Base-by-base conservation (phyloP, 2,797 vertebrate species). In the Anomalospiza imberbis region DNA sequence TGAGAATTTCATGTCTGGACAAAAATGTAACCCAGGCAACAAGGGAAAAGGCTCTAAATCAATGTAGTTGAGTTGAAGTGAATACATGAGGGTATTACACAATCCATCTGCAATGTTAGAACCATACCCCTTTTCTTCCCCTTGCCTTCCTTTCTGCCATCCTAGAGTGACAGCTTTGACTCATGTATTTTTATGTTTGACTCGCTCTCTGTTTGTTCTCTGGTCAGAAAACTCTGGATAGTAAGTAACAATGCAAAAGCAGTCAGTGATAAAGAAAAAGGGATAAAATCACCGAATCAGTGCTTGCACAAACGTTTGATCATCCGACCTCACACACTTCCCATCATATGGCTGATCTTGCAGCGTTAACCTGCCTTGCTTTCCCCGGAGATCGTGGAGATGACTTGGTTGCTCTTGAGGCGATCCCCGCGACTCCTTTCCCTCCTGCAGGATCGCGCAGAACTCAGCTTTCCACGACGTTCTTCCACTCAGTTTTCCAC, bases 11-110 rank as follows among this genome's bases (percentile, higher is more conserved):
- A 28, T 0, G 22, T 60, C 73, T 93, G 92, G 92, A 86, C 88
- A 96, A 65, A 91, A 90, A 76, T 31, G 93, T 91, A 94, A 91
- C 89, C 89, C 67, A 92, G 89, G 91, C 89, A 94, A 96, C 92
- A 57, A 81, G 77, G 51, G 92, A 93, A 76, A 92, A 91, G 58
- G 10, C 58, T 84, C 73, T 73, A 45, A 36, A 84, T 91, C 32
- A 31, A 15, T 66, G 28, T 60, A 84, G 21, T 78, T 66, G 42
- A 76, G 55, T 48, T 81, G 82, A 73, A 89, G 84, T 75, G 62
- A 88, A 81, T 91, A 71, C 68, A 89, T 13, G 47, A 93, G 32
- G 18, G 9, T 57, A 45, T 66, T 88, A 45, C 32, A 63, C 58
- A 88, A 44, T 55, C n/a, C 60, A 17, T 84, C 73, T 86, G 36